Base-by-base conservation (phyloP, 1,140 invertebrate species). In the Apolygus lucorum region DNA sequence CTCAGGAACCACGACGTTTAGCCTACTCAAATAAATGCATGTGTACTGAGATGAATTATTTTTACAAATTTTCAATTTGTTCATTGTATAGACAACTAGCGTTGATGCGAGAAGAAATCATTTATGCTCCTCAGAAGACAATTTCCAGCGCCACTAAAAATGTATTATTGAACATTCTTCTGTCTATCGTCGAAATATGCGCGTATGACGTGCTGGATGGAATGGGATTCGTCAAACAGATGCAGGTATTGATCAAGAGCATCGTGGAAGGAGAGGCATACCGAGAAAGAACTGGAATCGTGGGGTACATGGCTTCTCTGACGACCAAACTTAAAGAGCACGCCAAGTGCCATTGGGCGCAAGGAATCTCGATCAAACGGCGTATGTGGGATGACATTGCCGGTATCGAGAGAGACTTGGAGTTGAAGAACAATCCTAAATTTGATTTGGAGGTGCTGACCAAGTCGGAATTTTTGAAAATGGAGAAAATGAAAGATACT, bases 301-400 rank as follows among this genome's bases (percentile, higher is more conserved):
- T 24, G 8, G 54, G 22, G 22, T 59, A 4, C 22, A 24, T 24
- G 54, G 4, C 4, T 4, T 11, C 2, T 4, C 4, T 59, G 22
- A 59, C 54, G 54, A 59, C 2, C 8, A 59, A 59, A 22, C 8
- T 59, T 59, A 22, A 59, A 59, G 54, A 59, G 54, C 54, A 59
- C 22, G 54, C 54, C 4, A 13, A 24, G 4, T 59, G 54, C 54
- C 13, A 13, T 4, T 59, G 54, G 54, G 13, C 4, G 4, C 11
- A 11, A 59, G 54, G 54, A 11, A 13, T 13, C 4, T 4, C 22
- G 4, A 4, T 59, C 13, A 22, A 59, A 59, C 54, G 22, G 22
- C 8, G 22, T 11, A 59, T 59, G 22, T 59, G 11, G 54, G 22
- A 22, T 14, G 22, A 59, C 54, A 59, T 59, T 14, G 22, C 11